Base-by-base conservation (phyloP, 2,113 vertebrate genomes). In the Cochlearius cochlearius region DNA sequence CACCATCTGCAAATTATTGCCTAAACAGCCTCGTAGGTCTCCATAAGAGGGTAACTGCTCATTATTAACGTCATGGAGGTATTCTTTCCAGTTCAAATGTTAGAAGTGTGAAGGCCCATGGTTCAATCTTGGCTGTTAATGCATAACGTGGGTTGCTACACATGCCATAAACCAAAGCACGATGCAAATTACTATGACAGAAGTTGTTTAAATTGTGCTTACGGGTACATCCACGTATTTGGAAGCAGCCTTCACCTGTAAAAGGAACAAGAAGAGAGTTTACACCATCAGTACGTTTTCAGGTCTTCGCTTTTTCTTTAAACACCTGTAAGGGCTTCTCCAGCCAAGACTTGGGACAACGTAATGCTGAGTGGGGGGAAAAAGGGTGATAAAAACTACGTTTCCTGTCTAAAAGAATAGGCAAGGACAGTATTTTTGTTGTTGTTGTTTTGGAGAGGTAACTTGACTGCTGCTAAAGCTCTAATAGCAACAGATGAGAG, bases 211-310 rank as follows among this genome's bases (percentile, higher is more conserved):
- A 97, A 97, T 94, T 92, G 97, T 97, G 99, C 99, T 99, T 99
- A 99, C 99, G 92, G 99, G 99, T 92, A 99, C 99, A 88, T 99
- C 99, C 98, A 99, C 99, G 75, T 99, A 99, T 98, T 99, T 99
- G 96, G 99, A 99, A 97, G 99, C 99, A 96, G 99, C 99, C 98
- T 99, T 99, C 98, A 99, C 99, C 99, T 99, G 98, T 91, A 98
- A 98, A 98, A 91, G 95, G 96, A 96, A 99, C 58, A 91, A 73
- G 67, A 95, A 74, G 39, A 93, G 50, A 93, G 82, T 88, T 94
- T 91, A 91, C 81, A 96, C 45, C 41, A 62, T 22, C 26, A 73
- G 45, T 4, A 78, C 11, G 0, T 68, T 76, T 69, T 60, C 87
- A 79, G 49, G 39, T 68, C 23, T 92, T 55, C 27, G 13, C 7